Conservation (phyloP, 2,113 vertebrate species). For the Nothoprocta perdicaria region DNA sequence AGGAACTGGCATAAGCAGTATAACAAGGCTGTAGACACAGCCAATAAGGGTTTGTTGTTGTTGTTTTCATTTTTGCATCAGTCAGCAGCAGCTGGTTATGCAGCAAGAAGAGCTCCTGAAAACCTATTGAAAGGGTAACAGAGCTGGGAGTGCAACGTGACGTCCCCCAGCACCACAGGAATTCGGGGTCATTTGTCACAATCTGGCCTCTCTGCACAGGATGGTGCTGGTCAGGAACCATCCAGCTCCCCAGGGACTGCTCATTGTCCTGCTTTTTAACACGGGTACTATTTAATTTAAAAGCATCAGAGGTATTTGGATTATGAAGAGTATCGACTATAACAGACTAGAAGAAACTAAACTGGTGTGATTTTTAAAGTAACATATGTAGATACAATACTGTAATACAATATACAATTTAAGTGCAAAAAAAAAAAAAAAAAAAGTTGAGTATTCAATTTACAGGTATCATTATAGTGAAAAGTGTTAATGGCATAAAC, state of each 20-base stretch:
- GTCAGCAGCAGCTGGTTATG: not conserved
- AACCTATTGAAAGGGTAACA: not conserved
- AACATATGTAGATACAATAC: not conserved
- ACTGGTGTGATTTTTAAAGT: not conserved
- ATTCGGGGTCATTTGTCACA: not conserved
- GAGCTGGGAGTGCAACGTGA: not conserved
- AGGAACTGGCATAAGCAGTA: not conserved
- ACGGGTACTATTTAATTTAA: not conserved
- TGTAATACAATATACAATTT: not conserved
- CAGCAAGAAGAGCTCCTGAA: not conserved
- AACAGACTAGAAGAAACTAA: not conserved
- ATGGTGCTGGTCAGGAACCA: not conserved
- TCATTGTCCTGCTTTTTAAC: not conserved
- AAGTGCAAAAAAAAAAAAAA: not conserved
- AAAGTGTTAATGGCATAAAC: slow-evolving; percentile 5
- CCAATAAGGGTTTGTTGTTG: not conserved
- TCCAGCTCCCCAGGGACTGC: not conserved
- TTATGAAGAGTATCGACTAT: not conserved
- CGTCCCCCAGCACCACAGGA: not conserved
- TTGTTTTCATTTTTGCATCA: not conserved
- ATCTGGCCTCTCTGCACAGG: not conserved
- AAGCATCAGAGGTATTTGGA: not conserved
- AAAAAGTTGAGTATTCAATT: not conserved
- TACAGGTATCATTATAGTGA: not conserved
- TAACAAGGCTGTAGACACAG: not conserved